Percentiles rank a stretch among this genome's conserved stretches.
Conservation (phyloP, 92 coral and sea anemone genomes). For the Siderastrea radians region DNA sequence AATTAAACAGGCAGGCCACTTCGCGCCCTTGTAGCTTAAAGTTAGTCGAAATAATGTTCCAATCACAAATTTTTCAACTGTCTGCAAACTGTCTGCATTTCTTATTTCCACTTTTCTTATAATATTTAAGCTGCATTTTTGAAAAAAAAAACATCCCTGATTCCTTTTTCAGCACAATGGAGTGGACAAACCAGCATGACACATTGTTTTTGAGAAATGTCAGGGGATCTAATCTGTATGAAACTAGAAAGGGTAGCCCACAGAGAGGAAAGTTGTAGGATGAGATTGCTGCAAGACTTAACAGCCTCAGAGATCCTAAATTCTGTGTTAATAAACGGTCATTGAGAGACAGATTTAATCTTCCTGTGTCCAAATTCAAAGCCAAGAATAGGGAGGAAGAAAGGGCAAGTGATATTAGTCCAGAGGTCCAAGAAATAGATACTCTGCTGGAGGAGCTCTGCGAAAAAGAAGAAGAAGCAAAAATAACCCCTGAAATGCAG, state of each 20-base stretch:
- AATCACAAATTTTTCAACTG: no score
- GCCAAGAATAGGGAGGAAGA: not conserved
- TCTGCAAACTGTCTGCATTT: no score
- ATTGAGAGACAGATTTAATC: slow-evolving; percentile 44
- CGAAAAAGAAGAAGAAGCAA: slow-evolving; percentile 36
- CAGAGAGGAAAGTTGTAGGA: slow-evolving; percentile 51
- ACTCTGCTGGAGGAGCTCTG: slow-evolving; percentile 41
- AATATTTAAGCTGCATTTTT: no score
- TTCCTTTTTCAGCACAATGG: no score
- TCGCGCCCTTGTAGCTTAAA: no score
- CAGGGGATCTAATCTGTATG: slow-evolving; percentile 25
- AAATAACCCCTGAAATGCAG: slow-evolving; percentile 2
- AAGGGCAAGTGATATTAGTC: not conserved
- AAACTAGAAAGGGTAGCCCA: slow-evolving; percentile 58
- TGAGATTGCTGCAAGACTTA: slow-evolving; percentile 47
- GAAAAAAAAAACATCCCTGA: no score
- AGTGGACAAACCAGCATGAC: no score
- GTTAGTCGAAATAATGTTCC: no score
- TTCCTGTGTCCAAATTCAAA: slow-evolving; percentile 35
- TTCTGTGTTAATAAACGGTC: not conserved
- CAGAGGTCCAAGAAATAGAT: slow-evolving; percentile 40
- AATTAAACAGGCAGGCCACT: no score
- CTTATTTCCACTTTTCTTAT: no score
- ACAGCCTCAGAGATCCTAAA: slow-evolving; percentile 9
- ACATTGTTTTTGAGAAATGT: not conserved